Conservation (phyloP, 2,888 invertebrate genomes). For the Macrosiphum euphorbiae region DNA sequence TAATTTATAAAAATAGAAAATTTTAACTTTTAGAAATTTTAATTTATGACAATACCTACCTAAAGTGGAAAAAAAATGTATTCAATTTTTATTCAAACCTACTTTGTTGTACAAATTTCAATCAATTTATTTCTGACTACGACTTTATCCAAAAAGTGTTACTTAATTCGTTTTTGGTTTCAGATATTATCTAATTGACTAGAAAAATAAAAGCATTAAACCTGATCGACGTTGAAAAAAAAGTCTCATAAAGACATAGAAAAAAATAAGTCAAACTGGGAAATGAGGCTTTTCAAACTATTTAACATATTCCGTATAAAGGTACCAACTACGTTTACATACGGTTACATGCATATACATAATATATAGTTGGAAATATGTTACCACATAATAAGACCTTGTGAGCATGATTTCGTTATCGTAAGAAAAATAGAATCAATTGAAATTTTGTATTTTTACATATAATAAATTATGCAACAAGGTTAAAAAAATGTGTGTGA, state of each 20-base stretch:
- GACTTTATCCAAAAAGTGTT: neutral
- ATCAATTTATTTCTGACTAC: neutral
- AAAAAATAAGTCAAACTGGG: neutral
- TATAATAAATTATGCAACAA: constrained; percentile 3
- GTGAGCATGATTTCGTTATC: neutral
- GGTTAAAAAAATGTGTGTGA: neutral
- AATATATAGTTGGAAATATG: neutral
- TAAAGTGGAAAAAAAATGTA: neutral
- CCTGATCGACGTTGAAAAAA: neutral
- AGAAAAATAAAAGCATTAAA: neutral
- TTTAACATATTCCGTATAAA: neutral
- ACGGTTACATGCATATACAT: neutral
- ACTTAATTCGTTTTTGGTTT: neutral
- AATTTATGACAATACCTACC: neutral
- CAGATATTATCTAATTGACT: neutral
- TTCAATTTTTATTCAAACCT: neutral
- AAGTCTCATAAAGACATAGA: neutral
- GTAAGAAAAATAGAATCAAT: neutral
- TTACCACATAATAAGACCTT: constrained; percentile 2
- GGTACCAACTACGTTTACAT: neutral
- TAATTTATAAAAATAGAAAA: neutral
- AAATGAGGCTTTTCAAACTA: neutral
- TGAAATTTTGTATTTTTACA: neutral
- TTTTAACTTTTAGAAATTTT: neutral
- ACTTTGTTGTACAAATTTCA: neutral